Conservation (phyloP, 2,113 vertebrate genomes). For the Pelmatolapia mariae region DNA sequence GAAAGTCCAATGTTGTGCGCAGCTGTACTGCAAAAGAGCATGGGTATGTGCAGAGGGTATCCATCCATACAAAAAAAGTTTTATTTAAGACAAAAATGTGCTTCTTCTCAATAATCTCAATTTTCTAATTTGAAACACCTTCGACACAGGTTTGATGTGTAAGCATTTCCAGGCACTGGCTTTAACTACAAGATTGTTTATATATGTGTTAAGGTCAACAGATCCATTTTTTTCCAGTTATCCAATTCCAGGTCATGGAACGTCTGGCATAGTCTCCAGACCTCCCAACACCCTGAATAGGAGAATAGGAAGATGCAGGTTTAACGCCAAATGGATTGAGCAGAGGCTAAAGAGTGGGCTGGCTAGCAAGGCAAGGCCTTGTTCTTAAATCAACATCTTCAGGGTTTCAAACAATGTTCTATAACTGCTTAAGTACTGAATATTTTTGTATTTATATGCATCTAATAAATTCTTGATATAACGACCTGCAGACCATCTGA, state of each 20-base stretch:
- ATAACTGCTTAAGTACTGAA: fast-evolving
- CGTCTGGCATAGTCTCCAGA: not conserved
- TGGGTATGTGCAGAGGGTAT: not conserved
- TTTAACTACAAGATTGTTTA: not conserved
- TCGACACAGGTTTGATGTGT: not conserved
- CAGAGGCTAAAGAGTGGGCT: not conserved
- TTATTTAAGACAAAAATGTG: not conserved
- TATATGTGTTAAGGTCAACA: not conserved
- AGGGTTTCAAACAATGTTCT: not conserved
- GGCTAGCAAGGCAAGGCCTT: not conserved
- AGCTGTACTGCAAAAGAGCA: not conserved
- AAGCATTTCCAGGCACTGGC: not conserved
- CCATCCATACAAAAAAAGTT: not conserved
- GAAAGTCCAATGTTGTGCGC: not conserved
- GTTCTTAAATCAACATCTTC: not conserved
- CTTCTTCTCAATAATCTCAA: not conserved
- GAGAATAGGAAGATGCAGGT: not conserved
- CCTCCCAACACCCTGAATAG: not conserved
- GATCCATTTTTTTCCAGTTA: not conserved
- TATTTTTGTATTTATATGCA: not conserved
- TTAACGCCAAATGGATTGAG: not conserved
- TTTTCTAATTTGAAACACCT: not conserved
- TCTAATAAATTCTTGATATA: not conserved
- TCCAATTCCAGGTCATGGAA: not conserved
- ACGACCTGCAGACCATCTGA: not conserved